phyloP scores from a whole-genome alignment of 2,113 vertebrate species.

The Atherinomorus stipes region DNA sequence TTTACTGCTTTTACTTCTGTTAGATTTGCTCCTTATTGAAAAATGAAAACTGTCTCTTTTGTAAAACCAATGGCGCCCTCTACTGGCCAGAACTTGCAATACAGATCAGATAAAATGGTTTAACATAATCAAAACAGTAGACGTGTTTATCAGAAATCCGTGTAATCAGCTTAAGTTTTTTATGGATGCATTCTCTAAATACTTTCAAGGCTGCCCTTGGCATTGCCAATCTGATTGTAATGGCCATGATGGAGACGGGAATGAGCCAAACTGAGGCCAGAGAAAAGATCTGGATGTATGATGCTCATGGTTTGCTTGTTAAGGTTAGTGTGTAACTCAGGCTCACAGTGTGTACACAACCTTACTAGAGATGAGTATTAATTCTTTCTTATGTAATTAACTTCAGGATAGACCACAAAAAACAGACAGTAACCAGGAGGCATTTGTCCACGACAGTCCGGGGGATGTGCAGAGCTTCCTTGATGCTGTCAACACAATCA shows the following conservation, averaged over 20 bases:
- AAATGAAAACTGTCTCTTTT: neutral
- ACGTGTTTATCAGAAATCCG: neutral
- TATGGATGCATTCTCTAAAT: neutral
- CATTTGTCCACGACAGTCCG: slow-evolving; percentile 87
- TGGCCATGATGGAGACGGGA: slow-evolving; percentile 92
- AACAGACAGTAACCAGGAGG: slow-evolving; percentile 89
- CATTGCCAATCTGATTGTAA: slow-evolving; percentile 96
- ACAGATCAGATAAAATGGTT: neutral
- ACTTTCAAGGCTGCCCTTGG: slow-evolving; percentile 90
- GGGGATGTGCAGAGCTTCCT: slow-evolving; percentile 86
- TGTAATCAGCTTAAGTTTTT: neutral
- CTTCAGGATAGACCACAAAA: slow-evolving; percentile 85
- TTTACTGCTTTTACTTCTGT: neutral
- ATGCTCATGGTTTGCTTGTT: slow-evolving; percentile 90
- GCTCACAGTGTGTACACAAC: slow-evolving; percentile 31
- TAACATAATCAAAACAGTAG: neutral
- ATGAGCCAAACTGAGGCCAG: slow-evolving; percentile 86
- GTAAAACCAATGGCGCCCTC: neutral
- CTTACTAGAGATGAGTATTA: slow-evolving; percentile 2
- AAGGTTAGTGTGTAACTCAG: slow-evolving; percentile 83
- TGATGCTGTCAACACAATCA: slow-evolving; percentile 91
- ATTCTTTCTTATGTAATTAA: slow-evolving; percentile 13
- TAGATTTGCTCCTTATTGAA: neutral
- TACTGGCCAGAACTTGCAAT: neutral
- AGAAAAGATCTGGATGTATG: slow-evolving; percentile 94